Evolutionary conservation across 2,797 vertebrate species (phyloP).

Genomic region (Merluccius polli): DNA sequence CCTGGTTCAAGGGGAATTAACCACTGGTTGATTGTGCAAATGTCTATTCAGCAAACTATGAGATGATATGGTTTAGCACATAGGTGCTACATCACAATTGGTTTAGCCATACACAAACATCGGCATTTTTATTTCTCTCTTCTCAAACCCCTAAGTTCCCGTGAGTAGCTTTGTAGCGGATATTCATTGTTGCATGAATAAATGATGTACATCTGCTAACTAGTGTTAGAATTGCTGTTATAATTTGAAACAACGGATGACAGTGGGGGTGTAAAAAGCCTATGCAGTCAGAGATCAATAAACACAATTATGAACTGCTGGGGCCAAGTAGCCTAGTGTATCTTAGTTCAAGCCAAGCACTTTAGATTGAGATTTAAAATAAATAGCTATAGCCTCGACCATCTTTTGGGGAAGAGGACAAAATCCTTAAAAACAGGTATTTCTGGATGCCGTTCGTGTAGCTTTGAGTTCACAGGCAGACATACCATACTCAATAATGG

Average conservation of each 20-base stretch:
- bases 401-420: not conserved
- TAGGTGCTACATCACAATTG: not conserved
- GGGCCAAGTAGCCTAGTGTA: not conserved
- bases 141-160: not conserved
- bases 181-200: not conserved
- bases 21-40: no score
- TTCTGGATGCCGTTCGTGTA: not conserved
- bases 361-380: not conserved
- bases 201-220: not conserved
- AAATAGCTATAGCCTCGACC: not conserved
- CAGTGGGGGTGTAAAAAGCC: not conserved
- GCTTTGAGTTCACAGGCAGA: not conserved
- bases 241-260: not conserved
- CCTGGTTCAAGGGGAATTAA: no score
- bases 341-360: conserved; percentile 1
- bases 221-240: not conserved
- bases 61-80: no score
- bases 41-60: no score
- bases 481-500: not conserved
- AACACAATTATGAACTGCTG: not conserved
- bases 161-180: not conserved
- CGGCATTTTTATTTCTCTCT: no score
- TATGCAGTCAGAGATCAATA: not conserved
- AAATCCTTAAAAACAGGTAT: not conserved
- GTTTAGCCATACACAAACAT: not conserved